Percentiles rank a stretch among this genome's conserved stretches.
phyloP scores from a whole-genome alignment of 2,888 invertebrate genomes.

The Melanophora roralis region DNA sequence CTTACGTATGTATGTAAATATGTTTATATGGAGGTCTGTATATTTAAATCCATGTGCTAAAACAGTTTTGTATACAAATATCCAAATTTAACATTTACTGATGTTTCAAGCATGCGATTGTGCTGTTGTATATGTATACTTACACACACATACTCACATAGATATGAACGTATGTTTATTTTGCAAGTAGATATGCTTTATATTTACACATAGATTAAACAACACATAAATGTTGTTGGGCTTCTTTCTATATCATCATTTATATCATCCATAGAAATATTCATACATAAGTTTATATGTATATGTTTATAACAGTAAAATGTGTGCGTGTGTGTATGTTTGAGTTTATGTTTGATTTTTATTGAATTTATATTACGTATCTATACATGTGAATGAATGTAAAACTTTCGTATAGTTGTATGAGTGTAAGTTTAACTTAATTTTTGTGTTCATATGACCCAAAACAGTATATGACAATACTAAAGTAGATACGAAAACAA shows the following conservation, averaged over 20 bases:
- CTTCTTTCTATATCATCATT: neutral
- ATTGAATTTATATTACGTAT: neutral
- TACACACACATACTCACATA: too few relatives aligned
- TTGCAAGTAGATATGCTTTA: constrained; percentile 10
- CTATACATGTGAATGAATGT: too few relatives aligned
- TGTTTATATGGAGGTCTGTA: neutral
- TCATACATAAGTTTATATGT: too few relatives aligned
- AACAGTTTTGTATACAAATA: constrained; percentile 26
- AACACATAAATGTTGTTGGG: constrained; percentile 46
- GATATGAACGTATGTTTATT: neutral
- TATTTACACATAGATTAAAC: constrained; percentile 39
- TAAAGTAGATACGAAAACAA: constrained; percentile 41
- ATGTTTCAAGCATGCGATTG: constrained; percentile 7
- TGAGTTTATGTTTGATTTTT: neutral
- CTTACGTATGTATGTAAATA: neutral
- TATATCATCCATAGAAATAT: too few relatives aligned
- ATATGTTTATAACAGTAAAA: neutral
- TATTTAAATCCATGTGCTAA: too few relatives aligned
- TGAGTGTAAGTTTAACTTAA: constrained; percentile 27
- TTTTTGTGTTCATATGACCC: constrained; percentile 54
- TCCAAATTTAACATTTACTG: constrained; percentile 33
- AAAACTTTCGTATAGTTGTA: neutral
- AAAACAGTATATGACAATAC: constrained; percentile 44
- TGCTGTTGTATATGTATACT: neutral
- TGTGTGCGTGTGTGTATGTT: neutral